Conservation (phyloP, 2,113 vertebrate species). For the Sorex araneus region DNA sequence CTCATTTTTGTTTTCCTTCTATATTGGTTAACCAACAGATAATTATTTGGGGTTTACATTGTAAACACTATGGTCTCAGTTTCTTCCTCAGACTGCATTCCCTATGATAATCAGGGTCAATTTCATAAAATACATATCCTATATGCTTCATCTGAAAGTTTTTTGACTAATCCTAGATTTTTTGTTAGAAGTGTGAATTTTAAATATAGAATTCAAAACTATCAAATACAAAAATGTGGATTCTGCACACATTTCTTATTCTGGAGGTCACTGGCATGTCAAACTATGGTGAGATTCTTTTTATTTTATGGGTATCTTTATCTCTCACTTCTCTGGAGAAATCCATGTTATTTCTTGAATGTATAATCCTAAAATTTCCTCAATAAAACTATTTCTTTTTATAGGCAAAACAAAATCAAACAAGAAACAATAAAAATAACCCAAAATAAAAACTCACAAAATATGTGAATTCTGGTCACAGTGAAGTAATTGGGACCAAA, state of each 20-base stretch:
- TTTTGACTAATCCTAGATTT: neutral
- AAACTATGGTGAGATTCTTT: no score
- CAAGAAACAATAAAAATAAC: no score
- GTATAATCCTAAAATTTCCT: no score
- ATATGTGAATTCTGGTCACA: neutral
- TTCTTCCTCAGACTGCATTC: neutral
- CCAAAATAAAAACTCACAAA: no score
- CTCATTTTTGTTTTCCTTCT: neutral
- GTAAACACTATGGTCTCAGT: neutral
- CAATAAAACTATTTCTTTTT: no score
- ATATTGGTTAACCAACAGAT: neutral
- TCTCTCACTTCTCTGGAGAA: no score
- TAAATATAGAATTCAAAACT: neutral
- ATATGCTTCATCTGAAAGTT: neutral
- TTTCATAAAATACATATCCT: conserved; percentile 8
- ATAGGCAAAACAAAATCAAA: no score
- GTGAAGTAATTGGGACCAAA: neutral
- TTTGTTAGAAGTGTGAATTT: neutral
- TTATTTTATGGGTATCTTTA: no score
- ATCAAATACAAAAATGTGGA: conserved; percentile 1
- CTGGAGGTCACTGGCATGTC: no score
- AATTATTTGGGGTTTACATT: neutral
- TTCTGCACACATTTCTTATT: no score
- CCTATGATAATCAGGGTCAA: neutral
- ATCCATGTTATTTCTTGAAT: no score